A percentile compares a stretch with the other conserved stretches of the same genome.
Evolutionary conservation across 2,113 vertebrate genomes (phyloP).

Genomic region (Barnardius zonarius): DNA sequence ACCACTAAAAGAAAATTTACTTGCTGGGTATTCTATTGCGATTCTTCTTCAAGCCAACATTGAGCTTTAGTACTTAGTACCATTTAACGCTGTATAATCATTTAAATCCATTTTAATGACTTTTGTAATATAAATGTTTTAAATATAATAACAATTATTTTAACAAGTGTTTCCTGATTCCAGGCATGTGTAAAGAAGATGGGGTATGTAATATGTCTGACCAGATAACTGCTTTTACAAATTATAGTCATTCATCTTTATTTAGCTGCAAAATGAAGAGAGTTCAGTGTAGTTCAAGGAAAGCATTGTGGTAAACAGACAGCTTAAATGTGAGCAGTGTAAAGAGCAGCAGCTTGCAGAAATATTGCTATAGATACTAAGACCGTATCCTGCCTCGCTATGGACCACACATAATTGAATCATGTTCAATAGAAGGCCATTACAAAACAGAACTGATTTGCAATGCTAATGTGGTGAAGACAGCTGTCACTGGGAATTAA

Average conservation of each 20-base stretch:
- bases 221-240: constrained; percentile 73
- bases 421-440: constrained; percentile 83
- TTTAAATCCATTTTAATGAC: constrained; percentile 67
- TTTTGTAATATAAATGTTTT: constrained; percentile 72
- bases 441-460: constrained; percentile 82
- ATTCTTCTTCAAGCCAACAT: constrained; percentile 13
- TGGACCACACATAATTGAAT: constrained; percentile 83
- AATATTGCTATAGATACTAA: constrained; percentile 81
- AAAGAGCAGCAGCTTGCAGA: constrained; percentile 82
- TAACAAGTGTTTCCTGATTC: constrained; percentile 74
- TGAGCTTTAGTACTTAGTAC: not conserved
- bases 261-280: constrained; percentile 74
- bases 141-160: constrained; percentile 67
- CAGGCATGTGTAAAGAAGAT: constrained; percentile 65
- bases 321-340: constrained; percentile 81
- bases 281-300: constrained; percentile 81
- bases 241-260: constrained; percentile 78
- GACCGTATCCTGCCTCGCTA: constrained; percentile 73
- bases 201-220: constrained; percentile 64
- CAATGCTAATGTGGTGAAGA: constrained; percentile 82
- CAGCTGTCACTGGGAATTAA: constrained; percentile 85
- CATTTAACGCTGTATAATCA: constrained; percentile 20
- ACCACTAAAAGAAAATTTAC: not conserved
- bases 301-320: constrained; percentile 79
- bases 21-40: not conserved